Conservation (phyloP, 1,140 invertebrate species). For the Drosophila hydei region DNA sequence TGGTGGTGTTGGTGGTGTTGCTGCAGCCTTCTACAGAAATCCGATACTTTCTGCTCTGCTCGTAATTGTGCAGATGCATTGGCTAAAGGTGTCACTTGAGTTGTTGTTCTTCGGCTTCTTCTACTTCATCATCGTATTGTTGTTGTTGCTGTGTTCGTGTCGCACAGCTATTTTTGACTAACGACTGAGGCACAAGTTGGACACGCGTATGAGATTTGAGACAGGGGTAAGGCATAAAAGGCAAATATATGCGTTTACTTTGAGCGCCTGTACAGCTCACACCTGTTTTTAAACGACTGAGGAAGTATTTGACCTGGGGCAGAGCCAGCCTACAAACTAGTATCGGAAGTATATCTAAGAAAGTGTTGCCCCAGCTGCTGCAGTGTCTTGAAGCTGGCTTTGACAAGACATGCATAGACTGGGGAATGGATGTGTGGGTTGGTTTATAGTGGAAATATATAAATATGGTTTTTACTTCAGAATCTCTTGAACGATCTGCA, state of each 20-base stretch:
- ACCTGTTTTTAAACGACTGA: conserved; percentile 21
- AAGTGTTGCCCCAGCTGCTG: conserved; percentile 33
- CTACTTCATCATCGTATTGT: conserved; percentile 10
- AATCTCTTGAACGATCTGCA: too few species aligned
- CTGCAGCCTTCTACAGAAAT: conserved; percentile 67
- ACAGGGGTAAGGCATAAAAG: neutral
- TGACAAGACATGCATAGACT: too few species aligned
- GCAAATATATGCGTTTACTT: neutral
- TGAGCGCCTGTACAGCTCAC: conserved; percentile 14
- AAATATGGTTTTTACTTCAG: neutral
- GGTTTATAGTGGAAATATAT: neutral
- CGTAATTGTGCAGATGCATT: conserved; percentile 80
- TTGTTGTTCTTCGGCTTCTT: conserved; percentile 46
- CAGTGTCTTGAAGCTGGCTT: neutral
- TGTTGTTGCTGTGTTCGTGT: conserved; percentile 50
- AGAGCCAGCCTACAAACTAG: conserved; percentile 2
- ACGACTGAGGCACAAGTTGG: conserved; percentile 71
- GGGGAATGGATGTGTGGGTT: too few species aligned
- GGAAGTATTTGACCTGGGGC: conserved; percentile 12
- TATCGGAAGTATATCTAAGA: conserved; percentile 4
- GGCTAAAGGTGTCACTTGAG: conserved; percentile 76
- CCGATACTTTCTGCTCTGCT: conserved; percentile 68
- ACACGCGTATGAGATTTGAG: conserved; percentile 69
- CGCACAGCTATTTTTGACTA: conserved; percentile 63
- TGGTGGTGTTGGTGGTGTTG: conserved; percentile 18